Evolutionary conservation across 2,888 invertebrate species (phyloP).

Genomic region (Onthophagus sagittarius): DNA sequence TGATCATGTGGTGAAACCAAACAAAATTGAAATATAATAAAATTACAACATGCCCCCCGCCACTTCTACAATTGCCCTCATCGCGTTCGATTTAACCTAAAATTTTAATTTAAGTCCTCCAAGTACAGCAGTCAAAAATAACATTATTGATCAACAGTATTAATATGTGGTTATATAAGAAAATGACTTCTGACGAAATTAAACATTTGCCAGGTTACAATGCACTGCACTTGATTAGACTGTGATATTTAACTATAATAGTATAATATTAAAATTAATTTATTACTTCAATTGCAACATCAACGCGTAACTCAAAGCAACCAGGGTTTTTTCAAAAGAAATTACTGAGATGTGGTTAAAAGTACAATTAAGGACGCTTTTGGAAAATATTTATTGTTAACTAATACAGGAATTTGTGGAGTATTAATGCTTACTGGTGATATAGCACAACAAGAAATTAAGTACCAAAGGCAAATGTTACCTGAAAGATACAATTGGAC

Average conservation of each 20-base stretch:
- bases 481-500: conserved; percentile 56
- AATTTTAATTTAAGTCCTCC: background rate
- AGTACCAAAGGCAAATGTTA: conserved; percentile 53
- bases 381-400: conserved; percentile 71
- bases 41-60: no score
- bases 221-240: background rate
- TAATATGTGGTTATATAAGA: background rate
- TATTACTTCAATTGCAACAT: background rate
- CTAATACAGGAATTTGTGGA: conserved; percentile 77
- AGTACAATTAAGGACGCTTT: conserved; percentile 45
- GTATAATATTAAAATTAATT: background rate
- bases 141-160: background rate
- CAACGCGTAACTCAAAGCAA: background rate
- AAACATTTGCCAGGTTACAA: background rate
- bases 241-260: background rate
- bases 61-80: background rate
- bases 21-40: no score
- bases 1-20: no score
- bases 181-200: background rate
- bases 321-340: background rate
- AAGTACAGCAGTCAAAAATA: background rate
- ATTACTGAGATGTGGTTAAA: background rate
- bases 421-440: conserved; percentile 77
- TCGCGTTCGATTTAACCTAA: background rate
- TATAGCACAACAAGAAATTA: conserved; percentile 72